These are phyloP conservation scores for Pantherophis alleghaniensis DNA, from an alignment of 2,797 vertebrate species.

Conservation along the genomic window DNA sequence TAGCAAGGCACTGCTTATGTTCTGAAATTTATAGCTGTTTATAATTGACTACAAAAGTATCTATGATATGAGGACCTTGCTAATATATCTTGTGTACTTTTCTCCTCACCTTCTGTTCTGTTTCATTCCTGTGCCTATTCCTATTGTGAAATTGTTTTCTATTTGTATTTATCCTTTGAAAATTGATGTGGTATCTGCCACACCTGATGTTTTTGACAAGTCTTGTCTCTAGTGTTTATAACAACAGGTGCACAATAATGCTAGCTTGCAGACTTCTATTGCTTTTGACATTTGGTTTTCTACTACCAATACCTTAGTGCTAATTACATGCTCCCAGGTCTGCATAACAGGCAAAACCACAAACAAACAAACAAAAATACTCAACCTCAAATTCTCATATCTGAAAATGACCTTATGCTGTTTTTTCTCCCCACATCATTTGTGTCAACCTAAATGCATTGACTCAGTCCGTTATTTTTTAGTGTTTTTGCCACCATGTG, in stretches of 20 bases:
- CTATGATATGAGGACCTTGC: not conserved
- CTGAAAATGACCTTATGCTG: constrained; percentile 33
- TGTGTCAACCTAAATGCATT: constrained; percentile 44
- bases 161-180: not conserved
- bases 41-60: not conserved
- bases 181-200: not conserved
- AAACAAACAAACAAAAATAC: not conserved
- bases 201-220: not conserved
- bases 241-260: not conserved
- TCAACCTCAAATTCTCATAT: not conserved
- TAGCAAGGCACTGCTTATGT: not conserved
- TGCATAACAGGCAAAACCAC: not conserved
- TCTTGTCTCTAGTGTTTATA: not conserved
- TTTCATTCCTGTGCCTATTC: not conserved
- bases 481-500: constrained; percentile 54
- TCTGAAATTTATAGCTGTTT: not conserved
- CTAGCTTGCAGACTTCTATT: not conserved
- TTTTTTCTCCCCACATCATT: constrained; percentile 45
- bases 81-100: not conserved
- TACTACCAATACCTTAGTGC: not conserved
- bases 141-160: not conserved
- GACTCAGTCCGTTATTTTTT: constrained; percentile 63
- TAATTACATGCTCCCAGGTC: not conserved
- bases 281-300: not conserved
- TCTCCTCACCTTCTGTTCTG: not conserved